A percentile compares a stretch with the other conserved stretches of the same genome.
Conservation (phyloP, 1,140 invertebrate species). For the Bombus fervidus region DNA sequence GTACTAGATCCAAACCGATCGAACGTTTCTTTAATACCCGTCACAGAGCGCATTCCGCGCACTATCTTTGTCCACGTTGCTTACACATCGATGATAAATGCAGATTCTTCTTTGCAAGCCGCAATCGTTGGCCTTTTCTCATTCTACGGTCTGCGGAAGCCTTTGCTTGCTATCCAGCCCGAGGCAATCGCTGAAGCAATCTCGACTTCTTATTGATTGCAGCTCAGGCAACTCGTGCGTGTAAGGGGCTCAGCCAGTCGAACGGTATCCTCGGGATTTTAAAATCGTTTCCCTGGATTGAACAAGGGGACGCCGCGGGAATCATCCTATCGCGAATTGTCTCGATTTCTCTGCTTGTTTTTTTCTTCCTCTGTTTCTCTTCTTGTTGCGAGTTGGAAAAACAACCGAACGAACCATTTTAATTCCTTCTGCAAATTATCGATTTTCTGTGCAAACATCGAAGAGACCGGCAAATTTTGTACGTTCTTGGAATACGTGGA, state of each 20-base stretch:
- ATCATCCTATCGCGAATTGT: conserved; percentile 58
- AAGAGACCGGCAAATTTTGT: not conserved
- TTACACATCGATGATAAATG: conserved; percentile 64
- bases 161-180: conserved; percentile 39
- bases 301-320: conserved; percentile 56
- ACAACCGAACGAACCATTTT: not conserved
- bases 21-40: not conserved
- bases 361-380: not conserved
- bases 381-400: not conserved
- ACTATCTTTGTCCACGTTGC: conserved; percentile 20
- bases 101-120: conserved; percentile 43
- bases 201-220: conserved; percentile 70
- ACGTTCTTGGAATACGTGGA: not conserved
- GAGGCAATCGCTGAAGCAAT: conserved; percentile 67
- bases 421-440: not conserved
- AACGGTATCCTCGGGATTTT: conserved; percentile 54
- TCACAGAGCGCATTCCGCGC: not conserved
- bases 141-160: conserved; percentile 16
- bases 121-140: conserved; percentile 34
- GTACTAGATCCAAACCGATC: not conserved
- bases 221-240: conserved; percentile 68
- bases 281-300: conserved; percentile 64
- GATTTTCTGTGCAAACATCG: not conserved
- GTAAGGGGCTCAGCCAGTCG: conserved; percentile 62
- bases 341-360: not conserved